phyloP scores from a whole-genome alignment of 1,140 invertebrate genomes.

The Ceratina australensis region DNA sequence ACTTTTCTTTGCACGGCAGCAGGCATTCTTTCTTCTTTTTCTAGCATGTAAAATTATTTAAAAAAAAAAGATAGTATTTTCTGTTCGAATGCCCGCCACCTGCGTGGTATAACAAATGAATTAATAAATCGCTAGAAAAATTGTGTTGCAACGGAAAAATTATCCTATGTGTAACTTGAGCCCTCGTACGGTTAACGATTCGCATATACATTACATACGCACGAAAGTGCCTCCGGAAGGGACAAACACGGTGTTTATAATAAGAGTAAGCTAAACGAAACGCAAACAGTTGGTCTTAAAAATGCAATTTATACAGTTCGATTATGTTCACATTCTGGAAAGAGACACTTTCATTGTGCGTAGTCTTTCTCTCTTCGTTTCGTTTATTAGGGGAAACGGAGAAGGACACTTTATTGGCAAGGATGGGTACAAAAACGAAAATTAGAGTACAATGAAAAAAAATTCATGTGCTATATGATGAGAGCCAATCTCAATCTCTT shows the following conservation, averaged over 20 bases:
- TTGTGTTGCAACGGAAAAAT: constrained; percentile 55
- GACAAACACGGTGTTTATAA: neutral
- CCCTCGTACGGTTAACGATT: constrained; percentile 50
- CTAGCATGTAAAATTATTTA: neutral
- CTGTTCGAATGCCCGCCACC: constrained; percentile 39
- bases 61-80: constrained; percentile 9
- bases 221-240: constrained; percentile 42
- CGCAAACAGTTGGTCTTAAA: neutral
- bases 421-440: constrained; percentile 24
- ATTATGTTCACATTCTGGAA: constrained; percentile 12
- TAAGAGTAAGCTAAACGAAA: constrained; percentile 12
- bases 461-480: constrained; percentile 38
- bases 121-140: constrained; percentile 54
- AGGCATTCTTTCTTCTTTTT: constrained; percentile 34
- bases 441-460: constrained; percentile 50
- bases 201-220: constrained; percentile 37
- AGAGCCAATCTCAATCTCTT: constrained; percentile 7
- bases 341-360: constrained; percentile 40
- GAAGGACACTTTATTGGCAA: constrained; percentile 1
- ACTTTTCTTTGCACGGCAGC: constrained; percentile 28
- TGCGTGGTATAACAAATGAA: constrained; percentile 38
- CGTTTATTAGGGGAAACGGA: constrained; percentile 6
- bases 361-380: neutral
- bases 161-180: constrained; percentile 68
- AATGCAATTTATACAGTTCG: neutral